Conservation (phyloP, 2,797 vertebrate genomes). For the Argyrosomus regius region DNA sequence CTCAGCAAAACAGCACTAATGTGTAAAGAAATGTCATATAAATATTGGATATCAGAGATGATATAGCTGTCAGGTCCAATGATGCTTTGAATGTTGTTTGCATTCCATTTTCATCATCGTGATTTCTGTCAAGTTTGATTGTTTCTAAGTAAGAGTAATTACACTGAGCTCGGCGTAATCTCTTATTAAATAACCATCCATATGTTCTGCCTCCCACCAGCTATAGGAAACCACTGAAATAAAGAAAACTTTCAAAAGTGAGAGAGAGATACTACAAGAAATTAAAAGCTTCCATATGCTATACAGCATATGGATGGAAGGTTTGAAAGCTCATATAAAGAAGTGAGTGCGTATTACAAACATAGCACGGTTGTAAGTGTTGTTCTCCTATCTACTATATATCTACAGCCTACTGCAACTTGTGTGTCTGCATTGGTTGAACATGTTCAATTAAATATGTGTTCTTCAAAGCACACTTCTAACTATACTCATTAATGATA, state of each 20-base stretch:
- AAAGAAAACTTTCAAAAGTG: neutral
- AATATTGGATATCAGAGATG: conserved; percentile 56
- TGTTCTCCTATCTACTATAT: too few relatives aligned
- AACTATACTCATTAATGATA: too few relatives aligned
- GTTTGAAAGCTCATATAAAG: neutral
- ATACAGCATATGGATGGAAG: neutral
- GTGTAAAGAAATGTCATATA: conserved; percentile 48
- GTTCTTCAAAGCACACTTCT: too few relatives aligned
- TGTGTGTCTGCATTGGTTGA: too few relatives aligned
- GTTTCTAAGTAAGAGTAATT: conserved; percentile 44
- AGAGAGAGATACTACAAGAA: neutral
- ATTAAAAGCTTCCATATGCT: neutral
- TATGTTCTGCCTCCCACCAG: conserved; percentile 32
- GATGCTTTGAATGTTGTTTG: conserved; percentile 36
- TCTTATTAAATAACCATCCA: conserved; percentile 32
- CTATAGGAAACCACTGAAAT: neutral
- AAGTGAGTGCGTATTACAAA: too few relatives aligned
- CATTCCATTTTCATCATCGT: conserved; percentile 40
- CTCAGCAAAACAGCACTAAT: conserved; percentile 13
- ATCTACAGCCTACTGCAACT: too few relatives aligned
- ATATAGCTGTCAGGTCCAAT: conserved; percentile 61
- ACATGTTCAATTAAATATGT: too few relatives aligned
- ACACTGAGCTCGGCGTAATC: conserved; percentile 22
- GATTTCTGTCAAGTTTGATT: conserved; percentile 50
- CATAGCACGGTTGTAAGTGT: too few relatives aligned